Conservation (phyloP, 2,888 invertebrate genomes). For the Mesorhabditis spiculigera region DNA sequence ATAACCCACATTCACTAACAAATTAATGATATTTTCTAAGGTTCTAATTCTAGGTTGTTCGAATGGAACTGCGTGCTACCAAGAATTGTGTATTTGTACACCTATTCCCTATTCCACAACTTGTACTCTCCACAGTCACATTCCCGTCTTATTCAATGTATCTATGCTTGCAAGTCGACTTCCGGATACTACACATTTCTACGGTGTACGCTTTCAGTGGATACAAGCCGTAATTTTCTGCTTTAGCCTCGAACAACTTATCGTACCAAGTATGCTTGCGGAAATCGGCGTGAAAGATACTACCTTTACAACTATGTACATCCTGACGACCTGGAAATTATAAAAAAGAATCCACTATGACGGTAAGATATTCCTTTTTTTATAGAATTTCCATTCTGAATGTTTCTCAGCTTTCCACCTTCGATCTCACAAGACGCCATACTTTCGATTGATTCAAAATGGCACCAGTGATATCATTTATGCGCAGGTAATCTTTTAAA, state of each 20-base stretch:
- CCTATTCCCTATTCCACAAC: neutral
- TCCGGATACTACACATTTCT: neutral
- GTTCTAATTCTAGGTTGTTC: constrained; percentile 17
- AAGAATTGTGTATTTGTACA: neutral
- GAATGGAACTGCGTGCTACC: constrained; percentile 20
- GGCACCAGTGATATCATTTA: constrained; percentile 19
- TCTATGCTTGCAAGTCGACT: neutral
- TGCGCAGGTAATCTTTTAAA: constrained; percentile 21
- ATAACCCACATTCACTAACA: neutral
- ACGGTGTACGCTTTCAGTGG: neutral
- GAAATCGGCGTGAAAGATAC: neutral
- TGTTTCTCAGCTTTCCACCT: constrained; percentile 23
- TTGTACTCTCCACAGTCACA: neutral
- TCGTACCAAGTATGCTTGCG: neutral
- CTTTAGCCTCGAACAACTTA: neutral
- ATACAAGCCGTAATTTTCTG: too few relatives aligned
- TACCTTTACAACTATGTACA: neutral
- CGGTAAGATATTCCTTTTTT: neutral
- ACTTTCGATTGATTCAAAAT: constrained; percentile 27
- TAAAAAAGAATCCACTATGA: constrained; percentile 1
- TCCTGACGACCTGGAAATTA: neutral
- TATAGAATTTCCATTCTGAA: neutral
- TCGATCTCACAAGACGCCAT: constrained; percentile 33
- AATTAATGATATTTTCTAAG: neutral
- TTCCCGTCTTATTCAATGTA: neutral